Base-by-base conservation (phyloP, 2,113 vertebrate genomes). In the Herpailurus yagouaroundi region DNA sequence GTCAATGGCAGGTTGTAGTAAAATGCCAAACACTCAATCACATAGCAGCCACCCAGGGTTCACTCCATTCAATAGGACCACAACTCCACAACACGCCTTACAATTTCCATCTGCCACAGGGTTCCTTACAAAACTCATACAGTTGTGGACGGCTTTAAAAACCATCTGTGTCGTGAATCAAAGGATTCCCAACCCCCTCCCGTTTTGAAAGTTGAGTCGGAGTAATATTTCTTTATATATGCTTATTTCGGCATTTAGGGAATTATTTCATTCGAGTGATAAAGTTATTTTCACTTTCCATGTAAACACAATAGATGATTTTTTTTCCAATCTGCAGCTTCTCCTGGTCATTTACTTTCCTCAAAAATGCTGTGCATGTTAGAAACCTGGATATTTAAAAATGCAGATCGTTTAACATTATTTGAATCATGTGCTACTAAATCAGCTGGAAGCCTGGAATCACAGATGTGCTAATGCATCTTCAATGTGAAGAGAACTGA, bases 351-450 rank as follows among this genome's bases (percentile, higher is more conserved):
- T 80, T 52, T 96, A n/a, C 23, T 45, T 88, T 91, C 38, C n/a
- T 96, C 31, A 90, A 76, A 89, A 91, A 36, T 50, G 23, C 68
- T 94, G 3, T 87, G 86, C 52, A 50, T 66, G 41, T 38, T 6
- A 48, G 71, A 98, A 98, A 97, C 77, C 55, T 84, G 84, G 86
- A 68, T 31, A 33, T 96, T 96, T 91, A 60, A 88, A 93, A 94
- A 63, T 57, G 38, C 64, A 87, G 94, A 91, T 90, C 83, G 15
- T 86, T 73, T 60, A 50, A 74, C 45, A 33, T 83, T 95, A 71
- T 96, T 93, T 97, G 83, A 91, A 92, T 94, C 68, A 57, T 41
- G 23, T 0, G 2, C 13, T 85, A n/a, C 68, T 89, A 91, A 96
- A 41, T 76, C 86, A 84, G 76, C n/a, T 85, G 66, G n/a, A 91